phyloP scores from a whole-genome alignment of 2,888 invertebrate species.

The Calameuta filiformis region DNA sequence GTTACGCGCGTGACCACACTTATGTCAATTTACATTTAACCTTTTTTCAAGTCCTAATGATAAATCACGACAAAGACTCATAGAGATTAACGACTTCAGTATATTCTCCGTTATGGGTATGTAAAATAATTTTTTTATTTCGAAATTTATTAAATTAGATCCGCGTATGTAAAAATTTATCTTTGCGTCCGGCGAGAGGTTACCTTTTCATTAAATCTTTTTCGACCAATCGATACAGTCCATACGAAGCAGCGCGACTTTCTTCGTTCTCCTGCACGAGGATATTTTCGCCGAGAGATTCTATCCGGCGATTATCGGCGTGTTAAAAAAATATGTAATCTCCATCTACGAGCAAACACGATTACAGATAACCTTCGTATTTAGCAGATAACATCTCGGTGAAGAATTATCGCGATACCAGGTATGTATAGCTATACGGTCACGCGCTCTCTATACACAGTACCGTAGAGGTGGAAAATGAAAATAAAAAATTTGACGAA shows the following conservation, averaged over 20 bases:
- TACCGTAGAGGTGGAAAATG: not conserved
- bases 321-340: not conserved
- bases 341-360: not conserved
- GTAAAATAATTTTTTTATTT: not conserved
- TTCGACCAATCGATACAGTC: not conserved
- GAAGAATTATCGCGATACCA: not conserved
- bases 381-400: not conserved
- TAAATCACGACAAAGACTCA: not conserved
- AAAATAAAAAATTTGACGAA: not conserved
- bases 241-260: not conserved
- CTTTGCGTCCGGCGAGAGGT: not conserved
- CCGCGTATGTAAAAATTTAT: not conserved
- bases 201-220: not conserved
- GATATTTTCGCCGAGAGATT: not conserved
- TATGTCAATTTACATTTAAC: constrained; percentile 43
- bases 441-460: not conserved
- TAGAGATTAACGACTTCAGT: not conserved
- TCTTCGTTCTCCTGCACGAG: not conserved
- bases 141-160: not conserved
- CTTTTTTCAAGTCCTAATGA: constrained; percentile 35
- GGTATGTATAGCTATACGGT: not conserved
- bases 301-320: not conserved
- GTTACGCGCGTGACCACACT: constrained; percentile 51
- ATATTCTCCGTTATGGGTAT: not conserved
- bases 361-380: not conserved